Evolutionary conservation across 2,113 vertebrate genomes (phyloP).

Genomic region (Chunga burmeisteri): DNA sequence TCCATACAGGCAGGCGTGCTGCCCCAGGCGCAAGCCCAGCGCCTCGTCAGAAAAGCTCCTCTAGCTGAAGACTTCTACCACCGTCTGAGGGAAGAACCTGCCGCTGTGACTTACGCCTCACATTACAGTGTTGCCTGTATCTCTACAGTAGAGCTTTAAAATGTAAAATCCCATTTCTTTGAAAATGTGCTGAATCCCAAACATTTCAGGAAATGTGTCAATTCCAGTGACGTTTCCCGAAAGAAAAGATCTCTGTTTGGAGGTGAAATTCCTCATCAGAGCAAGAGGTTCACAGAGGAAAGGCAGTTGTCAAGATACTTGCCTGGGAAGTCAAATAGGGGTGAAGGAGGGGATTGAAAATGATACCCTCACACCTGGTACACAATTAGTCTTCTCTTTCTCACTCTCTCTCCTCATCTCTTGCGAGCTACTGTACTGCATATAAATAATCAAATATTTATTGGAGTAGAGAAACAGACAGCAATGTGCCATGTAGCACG

Average conservation of each 20-base stretch:
- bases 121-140: background rate
- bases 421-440: background rate
- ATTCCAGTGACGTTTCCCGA: background rate
- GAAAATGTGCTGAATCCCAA: background rate
- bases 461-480: background rate
- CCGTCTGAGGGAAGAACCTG: background rate
- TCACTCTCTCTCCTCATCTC: background rate
- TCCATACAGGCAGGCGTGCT: fast-evolving
- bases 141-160: background rate
- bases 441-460: background rate
- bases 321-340: background rate
- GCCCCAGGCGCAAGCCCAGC: fast-evolving
- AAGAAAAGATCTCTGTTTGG: background rate
- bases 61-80: background rate
- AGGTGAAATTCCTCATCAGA: background rate
- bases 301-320: background rate
- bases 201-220: background rate
- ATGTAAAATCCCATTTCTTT: background rate
- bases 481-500: fast-evolving
- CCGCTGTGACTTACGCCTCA: background rate
- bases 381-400: background rate
- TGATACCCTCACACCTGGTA: background rate
- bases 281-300: background rate
- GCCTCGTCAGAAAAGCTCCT: fast-evolving
- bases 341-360: background rate